Base-by-base conservation (phyloP, 2,888 invertebrate genomes). In the Dioctria rufipes region DNA sequence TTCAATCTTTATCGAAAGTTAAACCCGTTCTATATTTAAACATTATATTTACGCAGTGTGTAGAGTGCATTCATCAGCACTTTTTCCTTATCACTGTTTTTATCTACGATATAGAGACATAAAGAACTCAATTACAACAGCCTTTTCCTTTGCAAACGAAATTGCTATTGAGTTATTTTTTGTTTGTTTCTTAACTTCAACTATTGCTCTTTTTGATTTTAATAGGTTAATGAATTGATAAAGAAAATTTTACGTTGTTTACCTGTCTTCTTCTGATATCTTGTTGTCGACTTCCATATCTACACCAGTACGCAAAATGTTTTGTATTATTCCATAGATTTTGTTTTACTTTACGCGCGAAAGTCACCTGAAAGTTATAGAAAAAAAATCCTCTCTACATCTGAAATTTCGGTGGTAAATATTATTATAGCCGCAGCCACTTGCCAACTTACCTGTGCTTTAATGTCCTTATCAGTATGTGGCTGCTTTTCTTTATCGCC, bases 251-350 rank as follows among this genome's bases (percentile, higher is more conserved):
- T 51, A 63, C 42, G 54, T 78, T 83, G 86, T 87, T 91, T 91
- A 93, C 93, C 92, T 93, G 93, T 90, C 93, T 91, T 89, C 92
- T 92, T 86, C 93, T 91, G 89, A 92, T 92, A 88, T 92, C 92
- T 87, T 92, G 92, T 85, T 92, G 92, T 73, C 92, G 91, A 87
- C 92, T 92, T 81, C 93, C 93, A 85, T 94, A 93, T 84, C 94
- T 91, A 88, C 93, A 93, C 93, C 93, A 94, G 88, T 93, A 90
- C 90, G 93, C 89, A 92, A 92, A 87, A 91, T 92, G 90, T 92
- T 93, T 89, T 91, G 93, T 86, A 83, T 89, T 89, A 83, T 89
- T 87, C 89, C 89, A 89, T 69, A 89, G 83, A 85, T 87, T 87
- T 80, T 88, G 88, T 82, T 86, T 88, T 80, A 89, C 87, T 84